A percentile compares a stretch with the other conserved stretches of the same genome.
These are phyloP conservation scores for Oryctes rhinoceros DNA, from an alignment of 1,140 invertebrate genomes.

Conservation along the genomic window DNA sequence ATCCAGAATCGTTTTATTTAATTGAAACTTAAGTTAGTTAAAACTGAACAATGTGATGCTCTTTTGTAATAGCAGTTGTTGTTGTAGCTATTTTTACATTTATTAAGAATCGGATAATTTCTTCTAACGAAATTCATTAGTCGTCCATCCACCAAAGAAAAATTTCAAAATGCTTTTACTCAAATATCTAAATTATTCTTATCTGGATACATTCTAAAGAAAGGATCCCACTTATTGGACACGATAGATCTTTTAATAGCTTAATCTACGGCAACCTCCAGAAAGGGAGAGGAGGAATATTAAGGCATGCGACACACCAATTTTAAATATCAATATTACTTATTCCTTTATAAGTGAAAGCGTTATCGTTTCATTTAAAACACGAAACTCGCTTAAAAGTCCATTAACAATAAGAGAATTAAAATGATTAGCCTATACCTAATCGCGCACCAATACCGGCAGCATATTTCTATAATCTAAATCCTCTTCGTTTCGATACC, in stretches of 20 bases:
- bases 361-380: conserved; percentile 11
- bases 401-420: conserved; percentile 32
- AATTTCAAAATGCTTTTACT: too few species aligned
- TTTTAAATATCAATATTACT: conserved; percentile 12
- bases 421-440: not conserved
- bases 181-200: too few species aligned
- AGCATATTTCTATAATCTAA: conserved; percentile 7
- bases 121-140: too few species aligned
- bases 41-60: too few species aligned
- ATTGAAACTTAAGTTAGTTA: too few species aligned
- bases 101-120: too few species aligned
- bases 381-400: conserved; percentile 18
- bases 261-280: not conserved
- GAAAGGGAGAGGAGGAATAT: not conserved
- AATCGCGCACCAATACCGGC: not conserved
- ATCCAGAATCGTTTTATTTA: too few species aligned
- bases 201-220: too few species aligned
- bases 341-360: not conserved
- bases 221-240: too few species aligned
- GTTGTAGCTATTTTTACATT: too few species aligned
- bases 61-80: too few species aligned
- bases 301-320: not conserved
- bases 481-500: not conserved
- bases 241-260: not conserved
- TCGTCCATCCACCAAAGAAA: too few species aligned